These are phyloP conservation scores for Lamproptera curius DNA, from an alignment of 2,888 invertebrate genomes.

Conservation along the genomic window DNA sequence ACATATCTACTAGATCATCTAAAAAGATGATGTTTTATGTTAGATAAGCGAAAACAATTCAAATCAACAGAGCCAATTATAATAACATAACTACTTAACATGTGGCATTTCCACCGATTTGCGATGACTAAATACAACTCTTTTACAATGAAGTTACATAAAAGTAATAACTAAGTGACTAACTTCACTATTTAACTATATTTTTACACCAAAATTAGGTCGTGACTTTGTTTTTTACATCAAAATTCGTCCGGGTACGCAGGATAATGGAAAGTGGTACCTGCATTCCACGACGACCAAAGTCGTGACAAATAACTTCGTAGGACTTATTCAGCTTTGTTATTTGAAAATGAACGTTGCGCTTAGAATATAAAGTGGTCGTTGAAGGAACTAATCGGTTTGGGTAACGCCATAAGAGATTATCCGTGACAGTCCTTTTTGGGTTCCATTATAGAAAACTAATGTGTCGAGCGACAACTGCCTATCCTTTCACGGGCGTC, in stretches of 20 bases:
- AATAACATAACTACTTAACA: too few species aligned
- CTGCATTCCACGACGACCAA: conserved; percentile 37
- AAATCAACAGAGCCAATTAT: too few species aligned
- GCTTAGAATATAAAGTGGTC: conserved; percentile 5
- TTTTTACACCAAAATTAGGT: too few species aligned
- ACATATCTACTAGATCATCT: too few species aligned
- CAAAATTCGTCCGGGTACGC: conserved; percentile 8
- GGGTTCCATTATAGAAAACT: conserved; percentile 30
- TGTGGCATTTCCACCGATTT: too few species aligned
- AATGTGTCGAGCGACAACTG: conserved; percentile 26
- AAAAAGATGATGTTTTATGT: too few species aligned
- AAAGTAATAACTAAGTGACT: too few species aligned
- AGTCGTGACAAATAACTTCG: conserved; percentile 30
- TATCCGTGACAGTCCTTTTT: conserved; percentile 36
- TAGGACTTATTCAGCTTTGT: conserved; percentile 18
- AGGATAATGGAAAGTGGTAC: conserved; percentile 44
- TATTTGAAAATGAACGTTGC: conserved; percentile 16
- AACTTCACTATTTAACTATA: too few species aligned
- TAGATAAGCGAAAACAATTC: too few species aligned
- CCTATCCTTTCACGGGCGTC: conserved; percentile 24
- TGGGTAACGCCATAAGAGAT: conserved; percentile 31
- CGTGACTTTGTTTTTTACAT: too few species aligned
- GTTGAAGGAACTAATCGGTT: conserved; percentile 3
- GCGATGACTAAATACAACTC: too few species aligned
- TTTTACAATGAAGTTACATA: too few species aligned